phyloP scores from a whole-genome alignment of 2,888 invertebrate genomes.

The Sphaerolaimus hirsutus region DNA sequence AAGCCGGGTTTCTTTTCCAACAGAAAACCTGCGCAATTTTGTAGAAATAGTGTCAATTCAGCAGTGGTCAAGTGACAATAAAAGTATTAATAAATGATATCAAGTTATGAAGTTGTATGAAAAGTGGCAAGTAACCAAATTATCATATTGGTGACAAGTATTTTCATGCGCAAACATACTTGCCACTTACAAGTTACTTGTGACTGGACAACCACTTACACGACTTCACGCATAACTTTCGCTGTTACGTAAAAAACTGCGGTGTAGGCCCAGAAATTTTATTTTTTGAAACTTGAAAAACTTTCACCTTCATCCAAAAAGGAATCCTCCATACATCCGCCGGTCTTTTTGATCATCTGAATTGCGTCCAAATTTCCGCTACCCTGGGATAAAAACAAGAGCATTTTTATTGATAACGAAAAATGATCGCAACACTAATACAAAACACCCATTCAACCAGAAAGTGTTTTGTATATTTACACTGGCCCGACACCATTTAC shows the following conservation, averaged over 20 bases:
- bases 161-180: background rate
- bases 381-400: conserved; percentile 32
- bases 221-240: no score
- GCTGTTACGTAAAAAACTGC: background rate
- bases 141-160: background rate
- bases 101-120: no score
- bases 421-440: no score
- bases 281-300: background rate
- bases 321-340: conserved; percentile 72
- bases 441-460: no score
- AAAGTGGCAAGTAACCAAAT: background rate
- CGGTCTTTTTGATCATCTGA: conserved; percentile 87
- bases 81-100: no score
- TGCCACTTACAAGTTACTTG: background rate
- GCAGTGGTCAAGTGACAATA: no score
- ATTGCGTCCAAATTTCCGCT: conserved; percentile 82
- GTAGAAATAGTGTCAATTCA: no score
- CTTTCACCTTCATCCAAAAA: conserved; percentile 65
- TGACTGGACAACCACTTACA: no score
- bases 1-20: conserved; percentile 87
- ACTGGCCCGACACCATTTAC: no score
- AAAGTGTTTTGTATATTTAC: no score
- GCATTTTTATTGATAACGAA: no score
- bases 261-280: background rate
- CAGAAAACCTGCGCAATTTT: conserved; percentile 52